Conservation (phyloP, 2,888 invertebrate genomes). For the Listrodromus nycthemerus region DNA sequence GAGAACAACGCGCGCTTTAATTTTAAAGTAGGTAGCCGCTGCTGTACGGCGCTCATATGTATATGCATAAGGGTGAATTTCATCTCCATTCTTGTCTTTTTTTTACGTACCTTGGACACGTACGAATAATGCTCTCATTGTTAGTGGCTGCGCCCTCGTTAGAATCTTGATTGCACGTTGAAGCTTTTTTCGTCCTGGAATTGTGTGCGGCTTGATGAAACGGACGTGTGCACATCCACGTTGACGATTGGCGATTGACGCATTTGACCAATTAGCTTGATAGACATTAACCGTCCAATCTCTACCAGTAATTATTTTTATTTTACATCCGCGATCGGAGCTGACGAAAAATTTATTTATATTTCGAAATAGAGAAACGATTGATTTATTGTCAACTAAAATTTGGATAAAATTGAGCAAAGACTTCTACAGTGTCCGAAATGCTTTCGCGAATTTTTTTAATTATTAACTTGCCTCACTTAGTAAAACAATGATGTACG, state of each 20-base stretch:
- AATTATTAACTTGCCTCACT: no score
- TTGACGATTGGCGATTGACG: conserved; percentile 22
- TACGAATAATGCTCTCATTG: conserved; percentile 56
- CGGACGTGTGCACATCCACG: conserved; percentile 14
- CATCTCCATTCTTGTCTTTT: conserved; percentile 8
- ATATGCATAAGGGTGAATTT: conserved; percentile 30
- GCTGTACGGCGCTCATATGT: conserved; percentile 2
- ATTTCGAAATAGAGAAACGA: no score
- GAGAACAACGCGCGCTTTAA: conserved; percentile 12
- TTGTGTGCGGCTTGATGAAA: conserved; percentile 31
- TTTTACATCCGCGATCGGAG: neutral
- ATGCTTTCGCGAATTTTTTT: no score
- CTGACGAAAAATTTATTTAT: neutral
- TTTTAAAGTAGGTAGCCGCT: conserved; percentile 8
- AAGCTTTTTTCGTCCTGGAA: neutral
- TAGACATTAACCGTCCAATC: neutral
- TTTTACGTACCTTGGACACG: conserved; percentile 39
- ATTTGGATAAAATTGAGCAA: neutral
- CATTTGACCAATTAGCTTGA: neutral
- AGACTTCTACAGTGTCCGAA: no score
- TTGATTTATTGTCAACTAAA: no score
- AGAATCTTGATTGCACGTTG: conserved; percentile 56
- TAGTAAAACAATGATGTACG: no score
- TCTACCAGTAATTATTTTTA: neutral
- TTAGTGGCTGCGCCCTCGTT: conserved; percentile 53